Evolutionary conservation across 37 sponge, comb jelly and placozoan genomes (phyloP), one percentile per base, ranked within the genome.

Genomic region (Hormiphora californensis): DNA sequence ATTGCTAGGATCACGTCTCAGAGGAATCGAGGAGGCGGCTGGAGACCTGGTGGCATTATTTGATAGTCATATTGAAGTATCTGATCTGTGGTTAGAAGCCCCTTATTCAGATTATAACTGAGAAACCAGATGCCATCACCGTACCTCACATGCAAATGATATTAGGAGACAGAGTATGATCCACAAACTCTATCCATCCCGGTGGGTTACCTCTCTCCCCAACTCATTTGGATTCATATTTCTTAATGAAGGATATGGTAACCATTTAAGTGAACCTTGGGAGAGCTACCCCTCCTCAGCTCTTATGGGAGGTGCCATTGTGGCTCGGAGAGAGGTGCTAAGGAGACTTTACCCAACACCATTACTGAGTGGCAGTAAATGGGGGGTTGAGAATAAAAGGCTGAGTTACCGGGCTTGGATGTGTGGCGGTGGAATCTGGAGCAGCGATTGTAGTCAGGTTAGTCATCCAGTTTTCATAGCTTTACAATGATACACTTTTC

Each of bases 71-170:
- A 73, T 73, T 43, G 81, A 73, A 46, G 81, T n/a, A 0, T 43
- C 27, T 41, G 81, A 73, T 1, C 39, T 73, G 23, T 73, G 81
- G 81, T 40, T 73, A 28, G 81, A 73, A 73, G n/a, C 81, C 81
- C 43, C 81, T 73, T 8, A 23, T 73, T 11, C 12, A 30, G 3
- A 30, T 33, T 3, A 21, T 73, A 23, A 15, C 23, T 0, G 1
- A 11, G 2, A 8, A 40, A 23, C 81, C 81, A 22, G 43, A 73
- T 4, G 40, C 81, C 1, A 33, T 73, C 17, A 46, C 22, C 27
- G 81, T 36, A 25, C 81, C 81, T 12, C 8, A 43, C 4, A 0
- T 73, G 2, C 36, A 73, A 43, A 73, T 73, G 81, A 73, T 73
- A 0, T 25, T n/a, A 73, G 9, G 81, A 73, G 35, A n/a, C 4